These are phyloP conservation scores for Rhinoptilus africanus DNA, from an alignment of 2,113 vertebrate genomes.

Conservation along the genomic window DNA sequence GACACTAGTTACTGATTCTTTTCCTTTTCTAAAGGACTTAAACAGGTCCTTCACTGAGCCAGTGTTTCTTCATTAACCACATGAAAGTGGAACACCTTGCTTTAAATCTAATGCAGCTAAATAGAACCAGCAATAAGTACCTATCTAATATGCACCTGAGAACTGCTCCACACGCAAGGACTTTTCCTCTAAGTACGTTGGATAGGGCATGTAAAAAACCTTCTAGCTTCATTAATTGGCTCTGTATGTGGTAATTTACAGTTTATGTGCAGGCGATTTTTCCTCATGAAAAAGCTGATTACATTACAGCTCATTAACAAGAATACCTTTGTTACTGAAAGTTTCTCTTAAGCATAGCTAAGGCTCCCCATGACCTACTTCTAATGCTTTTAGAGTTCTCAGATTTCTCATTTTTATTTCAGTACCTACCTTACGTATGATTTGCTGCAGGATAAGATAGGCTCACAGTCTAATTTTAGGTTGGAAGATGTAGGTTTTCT, in stretches of 20 bases:
- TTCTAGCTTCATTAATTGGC: conserved; percentile 48
- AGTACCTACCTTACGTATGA: conserved; percentile 58
- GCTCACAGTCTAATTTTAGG: conserved; percentile 69
- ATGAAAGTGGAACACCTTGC: background rate
- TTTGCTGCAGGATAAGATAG: conserved; percentile 51
- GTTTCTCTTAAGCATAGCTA: conserved; percentile 58
- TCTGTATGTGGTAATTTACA: conserved; percentile 45
- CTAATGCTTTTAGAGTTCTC: conserved; percentile 49
- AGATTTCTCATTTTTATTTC: conserved; percentile 64
- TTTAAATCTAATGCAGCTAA: conserved; percentile 45
- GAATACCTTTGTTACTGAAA: conserved; percentile 50
- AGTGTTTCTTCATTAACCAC: conserved; percentile 29
- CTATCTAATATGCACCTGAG: conserved; percentile 10
- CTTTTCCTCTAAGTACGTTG: conserved; percentile 17
- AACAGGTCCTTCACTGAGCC: background rate
- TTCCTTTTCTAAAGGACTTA: conserved; percentile 47
- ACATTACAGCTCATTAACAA: conserved; percentile 57
- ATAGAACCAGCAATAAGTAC: conserved; percentile 25
- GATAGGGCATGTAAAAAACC: conserved; percentile 10
- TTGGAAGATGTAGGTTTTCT: conserved; percentile 61
- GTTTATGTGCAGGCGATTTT: conserved; percentile 22
- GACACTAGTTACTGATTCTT: conserved; percentile 28
- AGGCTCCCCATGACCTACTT: conserved; percentile 69
- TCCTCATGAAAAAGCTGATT: conserved; percentile 39
- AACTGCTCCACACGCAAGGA: background rate